These are phyloP conservation scores for Aphis craccivora DNA, from an alignment of 1,140 invertebrate genomes.

Conservation along the genomic window DNA sequence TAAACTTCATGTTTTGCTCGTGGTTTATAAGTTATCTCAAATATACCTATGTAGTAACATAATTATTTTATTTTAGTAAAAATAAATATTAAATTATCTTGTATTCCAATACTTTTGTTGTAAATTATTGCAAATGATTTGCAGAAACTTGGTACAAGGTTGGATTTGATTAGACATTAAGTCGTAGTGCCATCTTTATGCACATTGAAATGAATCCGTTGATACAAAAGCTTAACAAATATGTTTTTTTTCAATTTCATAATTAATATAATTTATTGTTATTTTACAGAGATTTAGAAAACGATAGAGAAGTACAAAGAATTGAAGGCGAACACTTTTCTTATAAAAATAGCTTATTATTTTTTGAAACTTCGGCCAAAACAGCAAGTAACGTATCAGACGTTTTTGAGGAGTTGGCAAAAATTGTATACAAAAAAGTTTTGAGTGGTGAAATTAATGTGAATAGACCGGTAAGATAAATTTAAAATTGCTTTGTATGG, in stretches of 20 bases:
- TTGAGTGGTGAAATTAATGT: constrained; percentile 48
- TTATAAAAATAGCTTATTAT: not conserved
- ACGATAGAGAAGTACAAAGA: not conserved
- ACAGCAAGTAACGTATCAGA: constrained; percentile 42
- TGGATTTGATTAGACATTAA: too few relatives aligned
- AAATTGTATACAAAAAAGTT: constrained; percentile 32
- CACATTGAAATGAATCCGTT: not conserved
- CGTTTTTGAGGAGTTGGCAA: constrained; percentile 34
- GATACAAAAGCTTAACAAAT: not conserved
- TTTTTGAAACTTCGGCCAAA: constrained; percentile 51
- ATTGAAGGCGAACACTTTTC: constrained; percentile 43
- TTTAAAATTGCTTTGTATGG: not conserved
- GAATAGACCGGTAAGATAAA: constrained; percentile 27
- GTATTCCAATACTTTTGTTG: too few relatives aligned
- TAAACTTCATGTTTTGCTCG: not conserved
- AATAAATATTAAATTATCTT: not conserved
- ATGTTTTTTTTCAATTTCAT: not conserved
- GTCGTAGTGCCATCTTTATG: too few relatives aligned
- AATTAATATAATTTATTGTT: not conserved
- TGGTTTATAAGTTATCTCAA: not conserved
- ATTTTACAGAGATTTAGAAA: constrained; percentile 34
- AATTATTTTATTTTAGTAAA: not conserved
- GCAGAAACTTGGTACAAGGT: too few relatives aligned
- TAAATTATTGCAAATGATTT: too few relatives aligned
- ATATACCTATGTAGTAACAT: not conserved